A percentile compares a stretch with the other conserved stretches of the same genome.
These are phyloP conservation scores for Drosophila kanapiae DNA, from an alignment of 1,140 invertebrate genomes.

Conservation along the genomic window DNA sequence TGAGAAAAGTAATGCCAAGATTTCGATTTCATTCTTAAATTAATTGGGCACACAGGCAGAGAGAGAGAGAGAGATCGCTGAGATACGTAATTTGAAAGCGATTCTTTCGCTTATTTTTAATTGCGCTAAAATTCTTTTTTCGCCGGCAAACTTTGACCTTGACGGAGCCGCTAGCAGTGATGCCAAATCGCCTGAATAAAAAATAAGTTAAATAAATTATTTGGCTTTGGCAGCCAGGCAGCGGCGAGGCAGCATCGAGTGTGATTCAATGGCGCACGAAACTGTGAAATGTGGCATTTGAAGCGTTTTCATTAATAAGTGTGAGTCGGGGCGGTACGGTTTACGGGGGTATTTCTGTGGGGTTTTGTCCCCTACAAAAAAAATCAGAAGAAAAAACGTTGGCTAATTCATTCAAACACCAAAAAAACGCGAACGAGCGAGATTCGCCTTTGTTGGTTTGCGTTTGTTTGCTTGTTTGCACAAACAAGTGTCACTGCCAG, in stretches of 20 bases:
- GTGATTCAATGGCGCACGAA: conserved; percentile 69
- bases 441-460: conserved; percentile 47
- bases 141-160: conserved; percentile 74
- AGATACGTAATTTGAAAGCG: conserved; percentile 64
- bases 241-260: conserved; percentile 8
- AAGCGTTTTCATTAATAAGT: conserved; percentile 81
- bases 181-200: conserved; percentile 49
- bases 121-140: conserved; percentile 64
- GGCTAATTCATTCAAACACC: conserved; percentile 69
- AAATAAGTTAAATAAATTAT: conserved; percentile 52
- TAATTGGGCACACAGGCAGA: conserved; percentile 59
- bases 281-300: conserved; percentile 73
- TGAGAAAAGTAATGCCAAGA: conserved; percentile 58
- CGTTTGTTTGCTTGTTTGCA: conserved; percentile 59
- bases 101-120: conserved; percentile 56
- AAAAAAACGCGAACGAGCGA: conserved; percentile 25
- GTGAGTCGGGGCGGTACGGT: conserved; percentile 3
- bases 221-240: conserved; percentile 17
- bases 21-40: conserved; percentile 82
- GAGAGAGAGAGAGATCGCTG: no score
- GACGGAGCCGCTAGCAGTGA: conserved; percentile 46
- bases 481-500: conserved; percentile 76
- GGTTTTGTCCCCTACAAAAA: not conserved
- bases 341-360: not conserved
- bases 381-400: not conserved